A percentile compares a stretch with the other conserved stretches of the same genome.
Conservation (phyloP, 2,797 vertebrate genomes). For the Gallirallus australis region DNA sequence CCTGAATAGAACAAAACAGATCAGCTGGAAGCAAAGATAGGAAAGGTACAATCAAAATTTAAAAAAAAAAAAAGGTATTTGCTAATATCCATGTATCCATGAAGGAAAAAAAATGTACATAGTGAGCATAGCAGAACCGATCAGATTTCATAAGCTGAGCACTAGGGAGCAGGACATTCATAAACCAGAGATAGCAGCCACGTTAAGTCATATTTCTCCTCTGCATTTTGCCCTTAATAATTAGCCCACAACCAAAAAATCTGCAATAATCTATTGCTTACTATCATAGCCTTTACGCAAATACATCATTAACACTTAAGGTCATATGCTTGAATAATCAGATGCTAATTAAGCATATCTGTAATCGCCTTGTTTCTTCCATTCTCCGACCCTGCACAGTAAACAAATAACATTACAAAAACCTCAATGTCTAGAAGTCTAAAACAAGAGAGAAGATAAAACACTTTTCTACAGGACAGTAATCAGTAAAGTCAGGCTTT, state of each 20-base stretch:
- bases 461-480: background rate
- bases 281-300: background rate
- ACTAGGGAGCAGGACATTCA: background rate
- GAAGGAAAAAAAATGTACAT: background rate
- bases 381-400: background rate
- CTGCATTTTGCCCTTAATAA: background rate
- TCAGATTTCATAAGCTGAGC: background rate
- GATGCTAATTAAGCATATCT: background rate
- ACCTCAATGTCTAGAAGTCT: background rate
- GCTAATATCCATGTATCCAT: background rate
- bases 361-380: background rate
- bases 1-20: background rate
- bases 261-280: background rate
- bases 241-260: background rate
- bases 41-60: background rate
- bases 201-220: background rate
- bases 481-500: background rate
- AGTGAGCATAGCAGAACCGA: background rate
- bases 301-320: background rate
- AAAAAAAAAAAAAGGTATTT: background rate
- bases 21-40: background rate
- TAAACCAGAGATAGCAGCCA: background rate
- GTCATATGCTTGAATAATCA: conserved; percentile 4
- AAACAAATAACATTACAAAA: background rate
- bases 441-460: background rate